Percentiles rank a stretch among this genome's conserved stretches.
Evolutionary conservation across 2,888 invertebrate species (phyloP).

Genomic region (Meiosimyza decipiens): DNA sequence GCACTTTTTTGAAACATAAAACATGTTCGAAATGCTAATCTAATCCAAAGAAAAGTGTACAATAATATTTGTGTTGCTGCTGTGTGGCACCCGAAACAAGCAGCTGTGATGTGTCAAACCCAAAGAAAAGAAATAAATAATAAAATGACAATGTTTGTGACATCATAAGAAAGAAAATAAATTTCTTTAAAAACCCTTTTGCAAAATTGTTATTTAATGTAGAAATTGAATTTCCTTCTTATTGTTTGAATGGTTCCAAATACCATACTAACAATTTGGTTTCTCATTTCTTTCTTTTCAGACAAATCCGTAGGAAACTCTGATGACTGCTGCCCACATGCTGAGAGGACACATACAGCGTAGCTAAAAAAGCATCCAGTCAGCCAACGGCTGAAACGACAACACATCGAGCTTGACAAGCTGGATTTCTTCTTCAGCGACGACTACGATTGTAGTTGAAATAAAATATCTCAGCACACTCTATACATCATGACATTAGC

Average conservation of each 20-base stretch:
- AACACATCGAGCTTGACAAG: constrained; percentile 12
- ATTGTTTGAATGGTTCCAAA: constrained; percentile 23
- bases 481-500: constrained; percentile 14
- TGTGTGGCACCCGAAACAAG: no score
- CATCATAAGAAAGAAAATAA: not conserved
- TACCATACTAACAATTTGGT: constrained; percentile 15
- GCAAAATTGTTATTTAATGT: constrained; percentile 25
- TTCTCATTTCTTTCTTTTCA: constrained; percentile 6
- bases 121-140: no score
- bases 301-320: not conserved
- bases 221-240: constrained; percentile 14
- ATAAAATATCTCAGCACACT: constrained; percentile 13
- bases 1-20: no score
- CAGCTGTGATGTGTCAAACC: no score
- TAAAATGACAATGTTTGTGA: no score
- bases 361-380: not conserved
- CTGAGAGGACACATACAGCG: not conserved
- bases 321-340: constrained; percentile 5
- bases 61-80: no score
- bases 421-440: not conserved
- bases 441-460: not conserved
- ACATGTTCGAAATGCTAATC: no score
- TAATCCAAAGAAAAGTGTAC: no score
- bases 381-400: constrained; percentile 3
- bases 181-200: not conserved